These are phyloP conservation scores for Tachuris rubrigastra DNA, from an alignment of 2,113 vertebrate genomes.

Conservation along the genomic window DNA sequence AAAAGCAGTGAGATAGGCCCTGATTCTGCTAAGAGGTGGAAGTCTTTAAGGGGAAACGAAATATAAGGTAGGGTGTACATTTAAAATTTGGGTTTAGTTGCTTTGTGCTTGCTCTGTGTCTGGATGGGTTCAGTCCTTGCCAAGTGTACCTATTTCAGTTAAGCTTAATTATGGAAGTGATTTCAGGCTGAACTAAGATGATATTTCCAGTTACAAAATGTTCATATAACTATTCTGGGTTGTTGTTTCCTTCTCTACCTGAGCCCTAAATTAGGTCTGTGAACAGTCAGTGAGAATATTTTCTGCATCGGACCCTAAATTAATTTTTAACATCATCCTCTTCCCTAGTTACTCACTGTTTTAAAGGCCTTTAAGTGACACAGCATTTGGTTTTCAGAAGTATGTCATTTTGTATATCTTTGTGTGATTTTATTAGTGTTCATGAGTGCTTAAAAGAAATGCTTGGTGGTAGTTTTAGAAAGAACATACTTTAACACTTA, in stretches of 20 bases:
- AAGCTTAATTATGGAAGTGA: not conserved
- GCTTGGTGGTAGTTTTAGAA: not conserved
- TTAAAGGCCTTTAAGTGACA: not conserved
- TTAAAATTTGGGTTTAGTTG: not conserved
- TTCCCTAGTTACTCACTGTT: not conserved
- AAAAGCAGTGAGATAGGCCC: constrained; percentile 3
- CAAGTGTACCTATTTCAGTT: not conserved
- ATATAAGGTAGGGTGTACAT: not conserved
- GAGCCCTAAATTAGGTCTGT: not conserved
- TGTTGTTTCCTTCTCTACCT: not conserved
- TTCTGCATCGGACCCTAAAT: not conserved
- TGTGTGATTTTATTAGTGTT: not conserved
- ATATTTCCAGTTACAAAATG: not conserved
- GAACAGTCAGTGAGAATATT: not conserved
- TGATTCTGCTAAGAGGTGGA: not conserved
- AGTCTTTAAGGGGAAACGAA: not conserved
- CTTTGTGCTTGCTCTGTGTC: not conserved
- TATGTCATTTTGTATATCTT: not conserved
- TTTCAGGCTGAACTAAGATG: not conserved
- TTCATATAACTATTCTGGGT: not conserved
- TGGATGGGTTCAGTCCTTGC: not conserved
- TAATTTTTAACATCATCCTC: not conserved
- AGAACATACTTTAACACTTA: not conserved
- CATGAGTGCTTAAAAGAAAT: not conserved
- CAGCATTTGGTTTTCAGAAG: not conserved